Percentiles rank a stretch among this genome's conserved stretches.
Evolutionary conservation across 2,113 vertebrate species (phyloP).

Genomic region (Typhlomys cinereus): DNA sequence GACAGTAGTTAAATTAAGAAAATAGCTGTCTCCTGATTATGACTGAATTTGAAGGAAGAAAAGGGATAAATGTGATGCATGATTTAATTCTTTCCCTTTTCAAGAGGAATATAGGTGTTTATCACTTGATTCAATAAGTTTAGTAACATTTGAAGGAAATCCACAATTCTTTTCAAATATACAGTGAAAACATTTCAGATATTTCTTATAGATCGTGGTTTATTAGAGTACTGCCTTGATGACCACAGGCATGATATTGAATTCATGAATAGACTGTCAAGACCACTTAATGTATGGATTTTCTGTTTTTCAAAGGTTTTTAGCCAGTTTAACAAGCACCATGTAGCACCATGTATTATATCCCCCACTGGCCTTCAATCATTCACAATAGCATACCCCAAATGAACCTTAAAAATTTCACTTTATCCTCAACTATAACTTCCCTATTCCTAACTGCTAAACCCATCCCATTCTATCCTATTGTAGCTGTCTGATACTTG

Average conservation of each 20-base stretch:
- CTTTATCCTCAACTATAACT: too few species aligned
- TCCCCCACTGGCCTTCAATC: too few species aligned
- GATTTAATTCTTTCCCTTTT: constrained; percentile 46
- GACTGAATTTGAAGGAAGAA: constrained; percentile 15
- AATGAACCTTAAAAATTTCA: too few species aligned
- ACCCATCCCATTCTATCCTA: too few species aligned
- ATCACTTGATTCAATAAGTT: constrained; percentile 64
- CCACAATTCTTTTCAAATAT: constrained; percentile 13
- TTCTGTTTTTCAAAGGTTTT: constrained; percentile 14
- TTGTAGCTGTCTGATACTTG: too few species aligned
- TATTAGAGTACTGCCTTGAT: neutral
- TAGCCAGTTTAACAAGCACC: neutral
- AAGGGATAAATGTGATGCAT: constrained; percentile 58
- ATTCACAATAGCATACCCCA: too few species aligned
- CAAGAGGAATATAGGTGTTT: constrained; percentile 32
- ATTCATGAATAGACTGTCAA: constrained; percentile 39
- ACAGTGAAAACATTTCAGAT: constrained; percentile 2
- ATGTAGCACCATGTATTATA: too few species aligned
- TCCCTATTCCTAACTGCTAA: too few species aligned
- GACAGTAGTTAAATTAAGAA: constrained; percentile 60
- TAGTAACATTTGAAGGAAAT: constrained; percentile 54
- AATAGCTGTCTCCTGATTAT: constrained; percentile 16
- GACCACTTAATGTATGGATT: neutral
- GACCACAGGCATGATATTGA: constrained; percentile 3
- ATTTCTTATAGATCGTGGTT: neutral